Conservation (phyloP, 2,888 invertebrate species). For the Yponomeuta sedellus region DNA sequence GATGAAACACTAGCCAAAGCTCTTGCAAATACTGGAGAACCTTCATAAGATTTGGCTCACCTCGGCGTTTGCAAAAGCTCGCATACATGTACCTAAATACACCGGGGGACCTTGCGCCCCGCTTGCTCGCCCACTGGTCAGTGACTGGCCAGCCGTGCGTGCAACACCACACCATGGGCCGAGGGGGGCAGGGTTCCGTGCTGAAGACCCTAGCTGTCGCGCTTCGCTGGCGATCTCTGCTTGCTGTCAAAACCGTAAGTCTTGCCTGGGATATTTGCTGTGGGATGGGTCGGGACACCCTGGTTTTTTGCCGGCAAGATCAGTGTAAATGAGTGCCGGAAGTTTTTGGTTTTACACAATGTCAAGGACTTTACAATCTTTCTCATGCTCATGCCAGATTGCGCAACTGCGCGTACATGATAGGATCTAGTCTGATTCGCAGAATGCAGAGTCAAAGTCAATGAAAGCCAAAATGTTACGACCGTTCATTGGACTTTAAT, state of each 20-base stretch:
- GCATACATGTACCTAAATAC: background rate
- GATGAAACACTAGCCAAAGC: too few relatives aligned
- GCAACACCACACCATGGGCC: conserved; percentile 67
- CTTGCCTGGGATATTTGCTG: conserved; percentile 26
- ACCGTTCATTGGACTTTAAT: background rate
- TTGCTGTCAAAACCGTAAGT: conserved; percentile 58
- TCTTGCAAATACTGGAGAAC: background rate
- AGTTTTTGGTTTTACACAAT: too few relatives aligned
- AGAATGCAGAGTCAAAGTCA: background rate
- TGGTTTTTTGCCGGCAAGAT: too few relatives aligned
- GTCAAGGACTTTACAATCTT: too few relatives aligned
- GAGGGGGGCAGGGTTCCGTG: conserved; percentile 65
- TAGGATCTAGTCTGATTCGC: too few relatives aligned
- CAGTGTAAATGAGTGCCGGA: too few relatives aligned
- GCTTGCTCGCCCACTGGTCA: conserved; percentile 45
- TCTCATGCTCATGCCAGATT: too few relatives aligned
- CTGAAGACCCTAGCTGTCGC: conserved; percentile 64
- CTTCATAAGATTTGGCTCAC: background rate
- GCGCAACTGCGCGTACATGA: too few relatives aligned
- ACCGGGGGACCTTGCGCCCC: background rate
- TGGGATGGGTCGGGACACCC: too few relatives aligned
- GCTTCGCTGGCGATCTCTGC: conserved; percentile 64
- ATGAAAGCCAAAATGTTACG: conserved; percentile 8
- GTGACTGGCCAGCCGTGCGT: conserved; percentile 65
- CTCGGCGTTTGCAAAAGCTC: conserved; percentile 1